Base-by-base conservation (phyloP, 2,888 invertebrate genomes). In the Rotaria magnacalcarata region DNA sequence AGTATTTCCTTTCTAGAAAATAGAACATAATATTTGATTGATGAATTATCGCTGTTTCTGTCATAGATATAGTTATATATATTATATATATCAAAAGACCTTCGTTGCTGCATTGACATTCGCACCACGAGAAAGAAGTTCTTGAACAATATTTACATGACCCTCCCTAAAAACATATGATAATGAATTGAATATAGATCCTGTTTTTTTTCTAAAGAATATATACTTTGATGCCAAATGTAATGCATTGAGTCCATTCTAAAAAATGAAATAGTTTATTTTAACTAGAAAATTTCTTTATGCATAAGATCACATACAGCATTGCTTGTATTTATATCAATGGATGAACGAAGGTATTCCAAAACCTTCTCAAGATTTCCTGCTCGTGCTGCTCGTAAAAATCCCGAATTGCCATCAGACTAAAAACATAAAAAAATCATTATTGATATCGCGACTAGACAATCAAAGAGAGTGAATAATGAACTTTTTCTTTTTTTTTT, bases 261-360 rank as follows among this genome's bases (percentile, higher is more conserved):
- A 92, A 84, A 88, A 19, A 84, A 86, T 19, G 84, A 75, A 19
- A 50, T 34, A 11, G 4, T 27, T 7, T 8, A 5, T 75, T 85
- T 14, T 21, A 52, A 41, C 19, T 47, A 14, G 80, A 84, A 54
- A 1, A 67, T n/a, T 60, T 27, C 8, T 11, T 14, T 8, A 34
- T 74, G 80, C 34, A 47, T 21, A 50, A 80, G 85, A 50, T 47
- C n/a, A 90, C 96, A 95, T 92, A 97, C 97, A 91, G 97, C 96
- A 93, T 99, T 99, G 92, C 96, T 95, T 89, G 97, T 96, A 92
- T 99, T 98, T 92, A 99, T 99, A 92, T 99, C 98, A 88, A 97
- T 96, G 90, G 96, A 96, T 90, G 95, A 95, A 92, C 96, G 96
- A 88, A 99, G 93, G 90, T 96, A 96, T 91, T 96, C 97, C 90